A percentile compares a stretch with the other conserved stretches of the same genome.
Evolutionary conservation across 2,888 invertebrate genomes (phyloP).

Genomic region (Sceliomorpha sp.): DNA sequence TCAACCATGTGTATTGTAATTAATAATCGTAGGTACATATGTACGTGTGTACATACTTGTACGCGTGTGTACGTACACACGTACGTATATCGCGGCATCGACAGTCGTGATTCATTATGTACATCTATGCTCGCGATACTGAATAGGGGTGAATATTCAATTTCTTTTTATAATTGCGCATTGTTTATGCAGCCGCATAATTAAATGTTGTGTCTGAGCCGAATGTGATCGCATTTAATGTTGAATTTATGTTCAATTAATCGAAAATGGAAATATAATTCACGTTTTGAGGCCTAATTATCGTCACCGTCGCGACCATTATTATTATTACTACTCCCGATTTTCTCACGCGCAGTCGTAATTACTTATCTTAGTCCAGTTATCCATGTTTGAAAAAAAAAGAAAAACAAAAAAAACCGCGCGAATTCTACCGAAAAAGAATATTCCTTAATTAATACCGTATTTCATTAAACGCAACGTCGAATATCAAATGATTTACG

Average conservation of each 20-base stretch:
- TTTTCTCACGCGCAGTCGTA: slow-evolving; percentile 2
- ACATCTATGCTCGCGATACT: neutral
- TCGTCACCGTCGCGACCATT: slow-evolving; percentile 20
- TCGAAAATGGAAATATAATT: slow-evolving; percentile 34
- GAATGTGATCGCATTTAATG: slow-evolving; percentile 25
- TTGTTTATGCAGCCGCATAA: slow-evolving; percentile 35
- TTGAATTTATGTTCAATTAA: slow-evolving; percentile 30
- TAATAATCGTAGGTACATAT: slow-evolving; percentile 1
- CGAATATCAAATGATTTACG: too few species aligned
- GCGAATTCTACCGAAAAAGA: too few species aligned
- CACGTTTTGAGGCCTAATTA: slow-evolving; percentile 13
- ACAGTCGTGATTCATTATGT: slow-evolving; percentile 1
- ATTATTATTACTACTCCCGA: slow-evolving; percentile 18
- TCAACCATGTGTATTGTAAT: slow-evolving; percentile 8
- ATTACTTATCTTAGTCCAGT: slow-evolving; percentile 3
- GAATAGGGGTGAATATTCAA: slow-evolving; percentile 38
- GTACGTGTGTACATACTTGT: too few species aligned
- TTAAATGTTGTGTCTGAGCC: slow-evolving; percentile 31
- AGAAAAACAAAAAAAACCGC: too few species aligned
- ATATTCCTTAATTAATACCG: too few species aligned
- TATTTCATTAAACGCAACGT: too few species aligned
- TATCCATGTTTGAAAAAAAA: too few species aligned
- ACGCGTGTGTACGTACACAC: too few species aligned
- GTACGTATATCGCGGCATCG: neutral
- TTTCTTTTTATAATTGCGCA: slow-evolving; percentile 36